Percentiles rank a stretch among this genome's conserved stretches.
Conservation (phyloP, 1,140 invertebrate species). For the Ips nitidus region DNA sequence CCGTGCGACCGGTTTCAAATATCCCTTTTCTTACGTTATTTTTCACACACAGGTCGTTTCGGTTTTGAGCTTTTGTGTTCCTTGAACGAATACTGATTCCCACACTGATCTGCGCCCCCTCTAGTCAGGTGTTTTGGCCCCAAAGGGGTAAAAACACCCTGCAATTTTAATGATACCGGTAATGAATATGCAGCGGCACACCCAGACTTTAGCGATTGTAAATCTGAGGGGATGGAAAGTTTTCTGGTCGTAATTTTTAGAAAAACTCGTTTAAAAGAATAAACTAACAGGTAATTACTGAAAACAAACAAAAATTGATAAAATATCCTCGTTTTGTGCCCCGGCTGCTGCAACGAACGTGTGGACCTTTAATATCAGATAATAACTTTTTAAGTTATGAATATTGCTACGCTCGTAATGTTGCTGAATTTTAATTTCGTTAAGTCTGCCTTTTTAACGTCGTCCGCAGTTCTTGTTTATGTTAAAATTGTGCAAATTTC, state of each 20-base stretch:
- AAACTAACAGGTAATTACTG: conserved; percentile 17
- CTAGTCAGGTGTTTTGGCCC: not conserved
- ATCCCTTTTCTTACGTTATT: conserved; percentile 13
- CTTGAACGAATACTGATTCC: not conserved
- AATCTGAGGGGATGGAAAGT: conserved; percentile 9
- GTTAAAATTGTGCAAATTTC: conserved; percentile 17
- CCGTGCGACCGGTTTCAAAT: not conserved
- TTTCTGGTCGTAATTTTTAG: not conserved
- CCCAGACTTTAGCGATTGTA: not conserved
- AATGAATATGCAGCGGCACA: conserved; percentile 6
- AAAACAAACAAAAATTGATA: conserved; percentile 24
- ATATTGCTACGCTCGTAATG: conserved; percentile 7
- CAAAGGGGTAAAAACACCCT: not conserved
- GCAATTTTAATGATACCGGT: not conserved
- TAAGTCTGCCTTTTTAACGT: conserved; percentile 11
- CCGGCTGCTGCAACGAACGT: conserved; percentile 5
- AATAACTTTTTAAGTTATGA: conserved; percentile 24
- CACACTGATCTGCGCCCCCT: not conserved
- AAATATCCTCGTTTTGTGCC: conserved; percentile 10
- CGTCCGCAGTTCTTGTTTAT: conserved; percentile 6
- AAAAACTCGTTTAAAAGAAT: conserved; percentile 15
- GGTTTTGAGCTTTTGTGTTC: not conserved
- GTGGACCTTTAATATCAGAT: conserved; percentile 23
- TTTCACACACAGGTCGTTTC: conserved; percentile 4
- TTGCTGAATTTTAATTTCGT: conserved; percentile 20